Percentiles rank a stretch among this genome's conserved stretches.
phyloP scores from a whole-genome alignment of 1,140 invertebrate species.

The Microvelia longipes region DNA sequence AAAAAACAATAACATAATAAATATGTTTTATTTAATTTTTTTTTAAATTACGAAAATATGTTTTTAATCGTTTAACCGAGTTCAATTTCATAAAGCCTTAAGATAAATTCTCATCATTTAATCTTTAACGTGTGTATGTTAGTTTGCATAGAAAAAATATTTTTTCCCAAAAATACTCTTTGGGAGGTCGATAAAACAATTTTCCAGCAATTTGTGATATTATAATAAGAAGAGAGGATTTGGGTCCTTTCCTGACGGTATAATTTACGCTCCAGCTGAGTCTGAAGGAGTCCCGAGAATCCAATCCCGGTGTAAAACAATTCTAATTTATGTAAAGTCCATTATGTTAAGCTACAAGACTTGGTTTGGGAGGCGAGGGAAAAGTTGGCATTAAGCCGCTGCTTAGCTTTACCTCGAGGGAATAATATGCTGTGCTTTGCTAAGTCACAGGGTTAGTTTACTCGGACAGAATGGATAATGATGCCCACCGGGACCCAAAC shows the following conservation, averaged over 20 bases:
- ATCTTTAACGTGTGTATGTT: too few species aligned
- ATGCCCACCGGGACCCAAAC: not conserved
- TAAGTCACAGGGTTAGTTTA: too few species aligned
- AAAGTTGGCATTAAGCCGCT: not conserved
- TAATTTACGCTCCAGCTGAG: not conserved
- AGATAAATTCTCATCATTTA: too few species aligned
- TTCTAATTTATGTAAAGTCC: not conserved
- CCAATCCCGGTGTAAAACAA: not conserved
- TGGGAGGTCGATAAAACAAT: not conserved
- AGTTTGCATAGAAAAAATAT: too few species aligned
- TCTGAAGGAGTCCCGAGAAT: not conserved
- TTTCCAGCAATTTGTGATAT: not conserved
- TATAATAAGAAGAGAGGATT: not conserved
- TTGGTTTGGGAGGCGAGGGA: not conserved
- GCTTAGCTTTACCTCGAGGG: not conserved
- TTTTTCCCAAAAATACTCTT: too few species aligned
- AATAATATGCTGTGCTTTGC: not conserved
- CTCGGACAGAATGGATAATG: not conserved
- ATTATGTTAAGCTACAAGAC: not conserved
- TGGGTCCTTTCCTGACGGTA: not conserved
- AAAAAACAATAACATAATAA: too few species aligned
- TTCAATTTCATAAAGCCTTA: too few species aligned
- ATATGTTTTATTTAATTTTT: too few species aligned
- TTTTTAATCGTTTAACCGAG: too few species aligned
- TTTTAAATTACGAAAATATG: too few species aligned